Evolutionary conservation across 2,797 vertebrate genomes (phyloP), one percentile per base, ranked within the genome.

Genomic region (Notolabrus celidotus): DNA sequence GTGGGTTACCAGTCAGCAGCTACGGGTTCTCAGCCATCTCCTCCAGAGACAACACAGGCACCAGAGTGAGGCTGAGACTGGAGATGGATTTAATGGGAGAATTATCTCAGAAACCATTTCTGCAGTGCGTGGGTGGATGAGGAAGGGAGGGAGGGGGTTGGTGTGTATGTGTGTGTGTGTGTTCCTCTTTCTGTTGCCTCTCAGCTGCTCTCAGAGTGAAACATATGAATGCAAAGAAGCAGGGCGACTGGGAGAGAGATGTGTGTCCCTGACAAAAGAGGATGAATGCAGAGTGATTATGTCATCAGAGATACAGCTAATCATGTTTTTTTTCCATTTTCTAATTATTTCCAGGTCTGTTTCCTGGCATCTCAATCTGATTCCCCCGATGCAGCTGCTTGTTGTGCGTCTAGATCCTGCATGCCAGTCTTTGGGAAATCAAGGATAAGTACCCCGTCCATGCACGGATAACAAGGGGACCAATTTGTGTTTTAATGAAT

Each of bases 331-430:
- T 66, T n/a, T n/a, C n/a, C 17, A 42, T 56, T 50, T 45, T 60
- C 43, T 47, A 50, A 62, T 69, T 33, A 59, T 36, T 74, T 61
- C 41, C 49, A 66, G 27, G 53, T 51, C 72, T 27, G 42, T 43
- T 83, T 76, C 65, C 74, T 73, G 47, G 50, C 15, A 0, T 64
- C 34, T 45, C 45, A 45, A 53, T 78, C 41, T 34, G 53, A 58
- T 71, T 61, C n/a, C 9, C 1, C 25, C 59, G 16, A 66, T 53
- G 27, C 27, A 41, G 39, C 59, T 41, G 60, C 20, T 23, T 46
- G 20, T 23, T 7, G n/a, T 43, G 20, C n/a, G 14, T 67, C 36
- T 49, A 3, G 43, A 46, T 38, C 56, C 23, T 42, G 10, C 42
- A 17, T 10, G 5, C 22, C 52, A 54, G 33, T 41, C 27, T 33